A percentile compares a stretch with the other conserved stretches of the same genome.
phyloP scores from a whole-genome alignment of 2,888 invertebrate species.

The Orchesella flavescens region DNA sequence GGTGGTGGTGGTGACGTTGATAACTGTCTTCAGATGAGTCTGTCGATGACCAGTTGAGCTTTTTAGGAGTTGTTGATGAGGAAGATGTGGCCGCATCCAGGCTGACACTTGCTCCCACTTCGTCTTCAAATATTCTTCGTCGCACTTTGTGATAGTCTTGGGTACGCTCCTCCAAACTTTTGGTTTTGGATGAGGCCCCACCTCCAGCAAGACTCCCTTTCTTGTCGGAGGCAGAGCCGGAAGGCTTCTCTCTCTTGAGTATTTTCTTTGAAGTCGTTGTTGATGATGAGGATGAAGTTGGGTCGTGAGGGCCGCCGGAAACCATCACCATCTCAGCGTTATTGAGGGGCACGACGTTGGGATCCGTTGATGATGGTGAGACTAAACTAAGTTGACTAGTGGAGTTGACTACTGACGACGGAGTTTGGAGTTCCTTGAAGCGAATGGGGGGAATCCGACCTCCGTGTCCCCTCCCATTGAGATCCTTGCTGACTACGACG shows the following conservation, averaged over 20 bases:
- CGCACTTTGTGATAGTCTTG: slow-evolving; percentile 90
- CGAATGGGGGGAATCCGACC: slow-evolving; percentile 43
- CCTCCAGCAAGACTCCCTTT: slow-evolving; percentile 43
- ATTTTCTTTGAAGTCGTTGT: slow-evolving; percentile 42
- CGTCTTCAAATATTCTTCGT: slow-evolving; percentile 86
- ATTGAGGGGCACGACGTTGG: neutral
- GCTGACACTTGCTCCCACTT: slow-evolving; percentile 23
- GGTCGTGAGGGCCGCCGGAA: neutral
- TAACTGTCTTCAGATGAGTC: slow-evolving; percentile 57
- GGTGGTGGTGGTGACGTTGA: neutral
- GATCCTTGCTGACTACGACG: slow-evolving; percentile 86
- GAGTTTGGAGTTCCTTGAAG: slow-evolving; percentile 47
- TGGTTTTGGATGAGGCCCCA: slow-evolving; percentile 75
- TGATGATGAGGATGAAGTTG: neutral
- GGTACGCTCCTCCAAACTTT: slow-evolving; percentile 93
- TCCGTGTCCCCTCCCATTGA: slow-evolving; percentile 73
- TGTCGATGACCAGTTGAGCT: slow-evolving; percentile 66
- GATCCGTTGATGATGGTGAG: slow-evolving; percentile 4
- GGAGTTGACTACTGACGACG: slow-evolving; percentile 4
- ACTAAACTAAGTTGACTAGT: slow-evolving; percentile 38
- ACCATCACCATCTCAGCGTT: neutral
- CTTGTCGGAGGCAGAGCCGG: slow-evolving; percentile 45
- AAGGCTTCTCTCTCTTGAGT: slow-evolving; percentile 56
- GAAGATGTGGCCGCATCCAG: slow-evolving; percentile 6
- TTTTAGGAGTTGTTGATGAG: slow-evolving; percentile 41